Base-by-base conservation (phyloP, 2,797 vertebrate genomes). In the Heliangelus exortis region DNA sequence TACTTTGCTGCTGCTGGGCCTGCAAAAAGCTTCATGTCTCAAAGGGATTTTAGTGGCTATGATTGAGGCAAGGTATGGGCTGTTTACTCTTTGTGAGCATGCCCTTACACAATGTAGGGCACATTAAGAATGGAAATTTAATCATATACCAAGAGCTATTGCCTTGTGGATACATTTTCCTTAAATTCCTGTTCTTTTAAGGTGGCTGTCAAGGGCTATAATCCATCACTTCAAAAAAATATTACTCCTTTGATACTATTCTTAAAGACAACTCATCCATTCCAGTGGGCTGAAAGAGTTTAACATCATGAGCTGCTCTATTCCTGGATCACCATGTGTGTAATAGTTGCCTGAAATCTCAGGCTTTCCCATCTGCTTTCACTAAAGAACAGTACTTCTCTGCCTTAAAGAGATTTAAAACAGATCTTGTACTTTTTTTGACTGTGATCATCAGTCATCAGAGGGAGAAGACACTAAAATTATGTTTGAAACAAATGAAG, bases 321-420 rank as follows among this genome's bases (percentile, higher is more conserved):
- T 89, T 94, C 43, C 71, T 93, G 89, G 77, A 91, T 91, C 71
- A 39, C 71, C 67, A 5, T 3, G 1, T 80, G 80, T 92, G 55
- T 83, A 25, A 28, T 74, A 87, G 90, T 59, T 96, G 88, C 48
- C 62, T 91, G 87, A 74, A 93, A 92, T 91, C 57, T 61, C 75
- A 80, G 80, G n/a, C 72, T 90, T 91, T 93, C 78, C 81, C 93
- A 95, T 94, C 88, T 96, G 95, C 75, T 95, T 93, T 90, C 86
- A 84, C n/a, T 94, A 59, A 95, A 83, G 43, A 36, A 63, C 41
- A 67, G 55, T 29, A 13, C 31, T 83, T 86, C 58, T 75, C 74
- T 86, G 86, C 62, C 54, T 65, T 62, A 59, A 34, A 39, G 50
- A 92, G 73, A 95, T 95, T 85, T 58, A 85, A 94, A 92, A 2